Evolutionary conservation across 2,113 vertebrate genomes (phyloP), one percentile per base, ranked within the genome.

Genomic region (Oncorhynchus tshawytscha): DNA sequence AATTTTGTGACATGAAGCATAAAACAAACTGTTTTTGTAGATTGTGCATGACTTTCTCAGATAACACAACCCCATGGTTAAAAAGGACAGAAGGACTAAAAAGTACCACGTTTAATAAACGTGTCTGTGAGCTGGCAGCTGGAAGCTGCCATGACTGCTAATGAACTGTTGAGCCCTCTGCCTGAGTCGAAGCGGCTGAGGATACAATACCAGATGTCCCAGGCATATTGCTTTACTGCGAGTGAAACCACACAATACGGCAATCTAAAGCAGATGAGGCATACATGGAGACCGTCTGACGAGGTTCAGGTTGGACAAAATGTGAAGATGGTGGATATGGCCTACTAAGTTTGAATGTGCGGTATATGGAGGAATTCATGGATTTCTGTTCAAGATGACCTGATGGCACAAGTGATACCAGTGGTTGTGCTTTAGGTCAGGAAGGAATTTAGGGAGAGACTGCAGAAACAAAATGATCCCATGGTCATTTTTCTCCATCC

Each of bases 121-220:
- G 83, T 64, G 76, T 78, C 75, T 75, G 51, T 81, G 75, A 69
- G 31, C 29, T 24, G 15, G 72, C 78, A 78, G 79, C 80, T 82
- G 85, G 80, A 84, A 82, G 69, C 67, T 73, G 79, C 70, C 27
- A 20, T 60, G 4, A 22, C 22, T 57, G 78, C 73, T 84, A 84
- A 85, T 82, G 83, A 89, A 81, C 70, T 64, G 22, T 69, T 12
- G n/a, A 82, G 76, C 74, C 24, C 9, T 49, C 54, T 71, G 22
- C 70, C 25, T 59, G 60, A 64, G 48, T 76, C 67, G 57, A 76
- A 80, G 70, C 24, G 11, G 59, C 74, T 66, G 54, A 72, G 84
- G 76, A 83, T 80, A 86, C 87, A 87, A 84, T 75, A 57, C 76
- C 87, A 88, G 83, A 89, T 87, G 82, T 83, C 78, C 39, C 1